Percentiles rank a stretch among this genome's conserved stretches.
phyloP scores from a whole-genome alignment of 2,113 vertebrate species.

The Dicerorhinus sumatrensis region DNA sequence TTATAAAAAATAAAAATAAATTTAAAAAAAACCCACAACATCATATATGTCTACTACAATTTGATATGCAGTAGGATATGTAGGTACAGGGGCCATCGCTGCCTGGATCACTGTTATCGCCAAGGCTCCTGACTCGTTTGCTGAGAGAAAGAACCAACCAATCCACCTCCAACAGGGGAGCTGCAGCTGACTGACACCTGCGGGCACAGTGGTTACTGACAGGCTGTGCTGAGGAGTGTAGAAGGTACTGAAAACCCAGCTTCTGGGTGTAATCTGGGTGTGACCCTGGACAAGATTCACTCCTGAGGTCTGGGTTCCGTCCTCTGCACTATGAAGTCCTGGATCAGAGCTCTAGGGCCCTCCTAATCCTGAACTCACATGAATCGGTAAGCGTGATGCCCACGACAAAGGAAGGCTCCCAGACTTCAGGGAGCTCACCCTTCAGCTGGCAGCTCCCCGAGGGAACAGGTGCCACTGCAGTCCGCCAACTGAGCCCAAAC shows the following conservation, averaged over 20 bases:
- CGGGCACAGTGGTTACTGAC: too few species aligned
- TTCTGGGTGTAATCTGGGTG: neutral
- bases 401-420: fast-evolving
- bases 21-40: neutral
- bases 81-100: neutral
- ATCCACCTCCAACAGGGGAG: neutral
- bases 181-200: too few species aligned
- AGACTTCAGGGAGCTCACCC: neutral
- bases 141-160: neutral
- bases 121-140: neutral
- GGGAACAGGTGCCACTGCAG: neutral
- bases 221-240: neutral
- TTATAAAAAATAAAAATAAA: neutral
- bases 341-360: too few species aligned
- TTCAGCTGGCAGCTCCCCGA: neutral
- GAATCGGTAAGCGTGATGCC: fast-evolving
- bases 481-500: neutral
- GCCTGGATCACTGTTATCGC: neutral
- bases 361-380: neutral
- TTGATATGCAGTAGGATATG: neutral
- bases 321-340: neutral
- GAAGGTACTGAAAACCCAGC: neutral
- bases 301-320: neutral
- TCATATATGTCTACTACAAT: neutral
- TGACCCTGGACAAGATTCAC: neutral